Conservation (phyloP, 2,888 invertebrate genomes). For the Dolichopus griseipennis region DNA sequence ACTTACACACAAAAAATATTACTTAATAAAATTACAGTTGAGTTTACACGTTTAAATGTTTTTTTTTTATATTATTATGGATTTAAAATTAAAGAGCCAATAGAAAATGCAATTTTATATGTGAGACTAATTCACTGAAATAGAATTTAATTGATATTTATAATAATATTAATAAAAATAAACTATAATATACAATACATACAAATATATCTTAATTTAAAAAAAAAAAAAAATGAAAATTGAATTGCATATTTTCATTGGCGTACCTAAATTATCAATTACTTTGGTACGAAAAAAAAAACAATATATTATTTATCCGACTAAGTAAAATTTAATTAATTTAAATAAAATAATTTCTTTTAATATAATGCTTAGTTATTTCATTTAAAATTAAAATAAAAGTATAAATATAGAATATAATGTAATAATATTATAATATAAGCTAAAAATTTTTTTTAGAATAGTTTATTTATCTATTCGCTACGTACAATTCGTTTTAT, state of each 20-base stretch:
- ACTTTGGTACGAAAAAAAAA: not conserved
- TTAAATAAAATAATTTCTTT: not conserved
- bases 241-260: not conserved
- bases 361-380: too few relatives aligned
- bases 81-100: not conserved
- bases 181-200: not conserved
- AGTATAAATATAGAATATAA: too few relatives aligned
- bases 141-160: not conserved
- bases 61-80: not conserved
- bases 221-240: not conserved
- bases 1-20: not conserved
- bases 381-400: too few relatives aligned
- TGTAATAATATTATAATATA: too few relatives aligned
- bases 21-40: not conserved
- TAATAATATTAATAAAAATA: too few relatives aligned
- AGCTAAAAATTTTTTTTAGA: not conserved
- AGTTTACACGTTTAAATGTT: not conserved
- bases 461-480: conserved; percentile 11
- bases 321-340: too few relatives aligned
- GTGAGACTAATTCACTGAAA: conserved; percentile 1
- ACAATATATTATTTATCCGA: not conserved
- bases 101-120: not conserved
- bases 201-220: not conserved
- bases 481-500: conserved; percentile 17
- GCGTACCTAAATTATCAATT: not conserved